These are phyloP conservation scores for Plecturocebus donacophilus DNA, from an alignment of 2,113 vertebrate genomes.

Conservation along the genomic window DNA sequence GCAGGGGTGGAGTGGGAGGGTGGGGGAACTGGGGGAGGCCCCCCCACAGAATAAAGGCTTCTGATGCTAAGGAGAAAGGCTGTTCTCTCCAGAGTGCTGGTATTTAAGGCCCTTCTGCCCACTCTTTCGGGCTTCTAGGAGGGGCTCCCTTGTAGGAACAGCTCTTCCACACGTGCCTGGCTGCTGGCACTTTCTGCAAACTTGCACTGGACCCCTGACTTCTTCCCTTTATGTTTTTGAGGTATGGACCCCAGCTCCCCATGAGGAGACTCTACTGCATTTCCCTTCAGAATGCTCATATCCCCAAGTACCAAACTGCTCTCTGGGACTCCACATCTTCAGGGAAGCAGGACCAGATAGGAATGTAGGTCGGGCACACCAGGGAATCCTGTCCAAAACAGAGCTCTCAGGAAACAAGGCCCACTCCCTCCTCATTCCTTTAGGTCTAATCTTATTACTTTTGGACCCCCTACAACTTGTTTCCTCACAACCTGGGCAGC, in stretches of 20 bases:
- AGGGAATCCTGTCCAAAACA: neutral
- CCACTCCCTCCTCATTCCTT: neutral
- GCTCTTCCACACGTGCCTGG: neutral
- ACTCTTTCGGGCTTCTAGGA: neutral
- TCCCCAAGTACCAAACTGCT: neutral
- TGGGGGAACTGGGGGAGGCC: neutral
- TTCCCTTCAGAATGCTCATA: neutral
- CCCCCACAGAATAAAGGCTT: neutral
- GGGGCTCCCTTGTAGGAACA: neutral
- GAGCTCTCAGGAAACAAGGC: neutral
- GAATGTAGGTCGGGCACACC: neutral
- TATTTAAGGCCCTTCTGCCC: neutral
- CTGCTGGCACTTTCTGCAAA: neutral
- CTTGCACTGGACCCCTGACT: neutral
- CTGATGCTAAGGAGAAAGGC: neutral
- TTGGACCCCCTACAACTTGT: neutral
- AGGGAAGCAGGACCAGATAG: neutral
- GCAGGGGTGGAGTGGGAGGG: neutral
- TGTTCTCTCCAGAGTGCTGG: neutral
- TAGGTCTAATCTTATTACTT: conserved; percentile 2
- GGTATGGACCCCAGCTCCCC: neutral
- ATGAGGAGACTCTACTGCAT: neutral
- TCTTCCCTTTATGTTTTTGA: neutral
- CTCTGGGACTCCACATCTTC: neutral
- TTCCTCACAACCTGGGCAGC: neutral